Percentiles rank a stretch among this genome's conserved stretches.
Evolutionary conservation across 2,888 invertebrate species (phyloP).

Genomic region (Junonia oenone): DNA sequence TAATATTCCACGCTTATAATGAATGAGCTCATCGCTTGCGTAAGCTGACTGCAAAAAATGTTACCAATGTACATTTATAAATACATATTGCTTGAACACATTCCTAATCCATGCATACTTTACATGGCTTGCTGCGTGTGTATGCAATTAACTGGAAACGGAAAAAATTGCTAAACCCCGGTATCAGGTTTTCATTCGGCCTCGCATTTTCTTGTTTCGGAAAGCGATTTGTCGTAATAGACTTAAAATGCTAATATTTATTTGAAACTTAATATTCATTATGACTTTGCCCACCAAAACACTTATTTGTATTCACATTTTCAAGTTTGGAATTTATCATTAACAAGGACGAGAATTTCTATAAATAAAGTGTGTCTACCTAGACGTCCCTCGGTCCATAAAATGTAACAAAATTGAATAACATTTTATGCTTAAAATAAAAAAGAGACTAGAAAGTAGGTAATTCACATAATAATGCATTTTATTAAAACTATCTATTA

Average conservation of each 20-base stretch:
- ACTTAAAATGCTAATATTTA: not conserved
- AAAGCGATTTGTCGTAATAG: slow-evolving; percentile 12
- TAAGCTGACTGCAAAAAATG: slow-evolving; percentile 42
- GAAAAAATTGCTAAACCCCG: slow-evolving; percentile 27
- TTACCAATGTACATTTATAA: slow-evolving; percentile 26
- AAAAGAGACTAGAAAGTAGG: too few species aligned
- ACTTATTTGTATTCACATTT: not conserved
- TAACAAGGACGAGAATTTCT: too few species aligned
- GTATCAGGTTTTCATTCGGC: slow-evolving; percentile 25
- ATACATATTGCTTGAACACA: slow-evolving; percentile 27
- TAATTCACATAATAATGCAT: too few species aligned
- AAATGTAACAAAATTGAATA: too few species aligned
- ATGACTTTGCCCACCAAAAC: not conserved
- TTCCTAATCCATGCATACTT: slow-evolving; percentile 23
- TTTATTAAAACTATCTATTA: too few species aligned
- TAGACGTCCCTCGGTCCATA: too few species aligned
- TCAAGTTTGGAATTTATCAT: not conserved
- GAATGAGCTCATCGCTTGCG: slow-evolving; percentile 51
- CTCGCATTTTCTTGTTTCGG: slow-evolving; percentile 25
- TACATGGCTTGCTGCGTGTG: slow-evolving; percentile 21
- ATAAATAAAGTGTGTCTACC: too few species aligned
- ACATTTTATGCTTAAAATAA: too few species aligned
- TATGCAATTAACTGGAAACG: slow-evolving; percentile 26
- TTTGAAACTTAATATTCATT: not conserved
- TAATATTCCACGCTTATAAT: slow-evolving; percentile 34